Conservation (phyloP, 2,113 vertebrate genomes). For the Zosterops borbonicus region DNA sequence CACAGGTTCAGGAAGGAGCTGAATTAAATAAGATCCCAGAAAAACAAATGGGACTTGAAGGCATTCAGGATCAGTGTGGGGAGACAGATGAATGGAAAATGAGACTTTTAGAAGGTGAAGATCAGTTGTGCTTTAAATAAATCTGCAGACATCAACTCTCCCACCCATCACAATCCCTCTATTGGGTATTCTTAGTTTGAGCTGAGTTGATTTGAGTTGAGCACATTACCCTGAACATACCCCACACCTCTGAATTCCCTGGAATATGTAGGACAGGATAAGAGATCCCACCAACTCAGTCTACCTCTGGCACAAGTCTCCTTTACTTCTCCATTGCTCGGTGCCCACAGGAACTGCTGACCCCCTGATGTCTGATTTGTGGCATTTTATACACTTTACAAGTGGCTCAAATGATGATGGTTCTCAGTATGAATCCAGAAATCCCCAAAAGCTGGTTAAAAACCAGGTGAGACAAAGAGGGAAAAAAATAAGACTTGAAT, state of each 20-base stretch:
- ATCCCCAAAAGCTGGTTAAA: background rate
- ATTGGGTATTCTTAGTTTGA: background rate
- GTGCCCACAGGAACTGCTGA: background rate
- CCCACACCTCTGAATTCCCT: background rate
- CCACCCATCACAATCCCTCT: background rate
- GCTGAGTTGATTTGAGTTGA: background rate
- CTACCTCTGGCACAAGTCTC: background rate
- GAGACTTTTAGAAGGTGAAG: background rate
- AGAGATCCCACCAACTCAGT: background rate
- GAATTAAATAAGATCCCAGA: background rate
- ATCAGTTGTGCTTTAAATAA: background rate
- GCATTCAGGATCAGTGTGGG: background rate
- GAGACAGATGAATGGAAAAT: background rate
- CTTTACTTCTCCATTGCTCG: background rate
- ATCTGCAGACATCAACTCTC: background rate
- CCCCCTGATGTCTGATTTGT: background rate
- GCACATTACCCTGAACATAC: background rate
- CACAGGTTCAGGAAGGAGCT: background rate
- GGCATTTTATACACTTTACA: background rate
- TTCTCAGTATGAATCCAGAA: background rate
- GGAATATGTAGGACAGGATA: background rate
- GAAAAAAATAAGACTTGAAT: background rate
- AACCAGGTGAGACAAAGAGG: background rate
- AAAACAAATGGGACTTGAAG: conserved; percentile 12
- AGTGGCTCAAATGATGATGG: background rate